A percentile compares a stretch with the other conserved stretches of the same genome.
These are phyloP conservation scores for Pongo abelii DNA, from an alignment of 2,113 vertebrate species.

Conservation along the genomic window DNA sequence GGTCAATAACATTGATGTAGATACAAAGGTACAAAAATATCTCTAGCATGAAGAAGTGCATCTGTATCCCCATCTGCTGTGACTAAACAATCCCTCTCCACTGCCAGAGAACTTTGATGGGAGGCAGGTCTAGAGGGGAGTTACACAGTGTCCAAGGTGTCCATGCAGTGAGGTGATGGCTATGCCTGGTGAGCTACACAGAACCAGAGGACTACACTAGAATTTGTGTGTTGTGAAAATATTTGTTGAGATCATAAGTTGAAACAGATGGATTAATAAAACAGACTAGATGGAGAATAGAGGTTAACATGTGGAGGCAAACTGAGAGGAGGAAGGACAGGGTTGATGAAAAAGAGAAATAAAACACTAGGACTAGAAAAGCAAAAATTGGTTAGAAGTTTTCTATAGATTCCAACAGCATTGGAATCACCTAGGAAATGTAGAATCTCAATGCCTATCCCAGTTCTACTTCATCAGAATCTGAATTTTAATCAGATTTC, in stretches of 20 bases:
- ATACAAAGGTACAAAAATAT: background rate
- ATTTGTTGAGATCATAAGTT: background rate
- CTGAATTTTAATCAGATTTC: background rate
- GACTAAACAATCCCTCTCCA: background rate
- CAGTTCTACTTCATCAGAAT: background rate
- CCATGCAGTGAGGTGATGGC: background rate
- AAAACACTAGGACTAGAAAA: background rate
- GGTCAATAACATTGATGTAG: background rate
- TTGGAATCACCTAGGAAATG: background rate
- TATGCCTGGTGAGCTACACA: background rate
- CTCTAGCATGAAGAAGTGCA: background rate
- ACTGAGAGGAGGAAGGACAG: fast-evolving
- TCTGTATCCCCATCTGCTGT: background rate
- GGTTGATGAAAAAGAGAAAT: background rate
- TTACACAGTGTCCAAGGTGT: background rate
- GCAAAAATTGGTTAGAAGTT: background rate
- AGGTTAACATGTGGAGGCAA: background rate
- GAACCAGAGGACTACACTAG: background rate
- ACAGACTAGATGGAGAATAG: background rate
- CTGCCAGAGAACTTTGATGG: background rate
- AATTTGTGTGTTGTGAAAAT: background rate
- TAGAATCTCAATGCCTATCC: background rate
- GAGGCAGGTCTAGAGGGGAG: background rate
- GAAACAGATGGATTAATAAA: background rate
- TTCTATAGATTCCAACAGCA: background rate